Percentiles rank a stretch among this genome's conserved stretches.
Evolutionary conservation across 2,888 invertebrate species (phyloP).

Genomic region (Tinea semifulvella): DNA sequence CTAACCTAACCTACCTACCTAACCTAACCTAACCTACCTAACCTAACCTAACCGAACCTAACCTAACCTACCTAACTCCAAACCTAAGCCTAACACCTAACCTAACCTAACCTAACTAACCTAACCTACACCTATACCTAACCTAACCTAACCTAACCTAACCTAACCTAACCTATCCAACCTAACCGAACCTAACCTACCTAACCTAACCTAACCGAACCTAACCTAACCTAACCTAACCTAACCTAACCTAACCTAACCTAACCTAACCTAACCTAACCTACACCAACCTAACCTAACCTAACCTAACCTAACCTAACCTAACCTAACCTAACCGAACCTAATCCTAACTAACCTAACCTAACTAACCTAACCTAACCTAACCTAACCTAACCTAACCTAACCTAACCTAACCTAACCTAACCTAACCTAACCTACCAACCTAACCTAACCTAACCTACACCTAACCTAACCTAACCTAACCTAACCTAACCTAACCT

Average conservation of each 20-base stretch:
- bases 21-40: constrained; percentile 20
- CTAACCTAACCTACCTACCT: constrained; percentile 20
- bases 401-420: constrained; percentile 17
- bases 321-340: constrained; percentile 17
- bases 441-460: constrained; percentile 17
- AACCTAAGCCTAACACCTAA: constrained; percentile 18
- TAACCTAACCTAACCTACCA: constrained; percentile 17
- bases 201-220: constrained; percentile 17
- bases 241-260: constrained; percentile 17
- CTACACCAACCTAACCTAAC: constrained; percentile 18
- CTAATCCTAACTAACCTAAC: constrained; percentile 16
- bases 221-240: constrained; percentile 17
- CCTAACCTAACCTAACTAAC: constrained; percentile 17
- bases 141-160: constrained; percentile 14
- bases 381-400: constrained; percentile 17
- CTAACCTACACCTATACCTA: constrained; percentile 14
- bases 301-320: constrained; percentile 18
- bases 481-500: constrained; percentile 17
- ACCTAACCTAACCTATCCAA: constrained; percentile 15
- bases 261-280: constrained; percentile 17
- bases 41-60: constrained; percentile 20
- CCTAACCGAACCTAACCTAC: constrained; percentile 16
- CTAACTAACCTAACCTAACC: constrained; percentile 9
- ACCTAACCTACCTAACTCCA: constrained; percentile 19
- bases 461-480: constrained; percentile 17